A percentile compares a stretch with the other conserved stretches of the same genome.
Evolutionary conservation across 2,797 vertebrate species (phyloP).

Genomic region (Oreochromis grahami): DNA sequence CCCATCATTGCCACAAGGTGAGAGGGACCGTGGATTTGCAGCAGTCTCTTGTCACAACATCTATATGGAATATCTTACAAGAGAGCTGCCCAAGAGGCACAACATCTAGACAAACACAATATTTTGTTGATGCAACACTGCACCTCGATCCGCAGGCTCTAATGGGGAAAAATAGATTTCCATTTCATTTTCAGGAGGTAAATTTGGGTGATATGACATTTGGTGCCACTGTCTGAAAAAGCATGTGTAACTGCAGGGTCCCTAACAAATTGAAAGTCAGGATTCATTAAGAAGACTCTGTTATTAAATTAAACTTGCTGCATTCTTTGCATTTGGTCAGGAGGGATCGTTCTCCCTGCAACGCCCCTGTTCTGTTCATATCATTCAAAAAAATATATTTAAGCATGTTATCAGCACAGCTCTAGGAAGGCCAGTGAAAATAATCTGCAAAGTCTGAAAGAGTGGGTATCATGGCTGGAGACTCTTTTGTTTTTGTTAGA

Average conservation of each 20-base stretch:
- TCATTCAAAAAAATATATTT: neutral
- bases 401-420: neutral
- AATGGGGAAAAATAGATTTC: neutral
- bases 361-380: neutral
- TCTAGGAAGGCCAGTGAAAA: neutral
- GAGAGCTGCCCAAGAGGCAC: constrained; percentile 9
- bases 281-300: neutral
- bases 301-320: neutral
- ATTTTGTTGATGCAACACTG: neutral
- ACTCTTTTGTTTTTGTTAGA: neutral
- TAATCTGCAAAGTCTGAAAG: neutral
- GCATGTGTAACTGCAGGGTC: neutral
- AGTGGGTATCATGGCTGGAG: neutral
- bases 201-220: neutral
- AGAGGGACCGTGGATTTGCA: constrained; percentile 31
- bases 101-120: constrained; percentile 7
- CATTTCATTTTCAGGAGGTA: neutral
- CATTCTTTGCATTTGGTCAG: neutral
- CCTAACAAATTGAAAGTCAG: neutral
- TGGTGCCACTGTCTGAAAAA: neutral
- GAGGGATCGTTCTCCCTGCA: neutral
- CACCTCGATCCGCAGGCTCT: neutral
- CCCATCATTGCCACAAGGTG: constrained; percentile 60
- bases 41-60: constrained; percentile 29
- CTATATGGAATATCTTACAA: constrained; percentile 19